Evolutionary conservation across 2,888 invertebrate species (phyloP).

Genomic region (Diarsia mendica): DNA sequence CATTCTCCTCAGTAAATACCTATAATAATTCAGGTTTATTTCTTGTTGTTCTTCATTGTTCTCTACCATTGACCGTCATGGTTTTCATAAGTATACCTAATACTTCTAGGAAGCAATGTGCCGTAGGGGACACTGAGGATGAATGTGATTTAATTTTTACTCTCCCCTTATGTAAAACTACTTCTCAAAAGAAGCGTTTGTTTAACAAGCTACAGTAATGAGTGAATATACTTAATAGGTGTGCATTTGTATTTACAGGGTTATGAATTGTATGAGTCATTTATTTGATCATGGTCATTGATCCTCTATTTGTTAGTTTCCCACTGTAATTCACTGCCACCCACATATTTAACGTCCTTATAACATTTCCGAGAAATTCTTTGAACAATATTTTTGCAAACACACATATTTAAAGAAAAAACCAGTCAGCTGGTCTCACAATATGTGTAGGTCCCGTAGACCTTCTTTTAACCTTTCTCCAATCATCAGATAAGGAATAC

Average conservation of each 20-base stretch:
- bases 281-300: background rate
- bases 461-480: background rate
- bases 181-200: background rate
- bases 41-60: background rate
- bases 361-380: background rate
- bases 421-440: background rate
- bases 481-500: constrained; percentile 78
- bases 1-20: background rate
- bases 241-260: background rate
- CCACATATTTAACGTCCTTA: background rate
- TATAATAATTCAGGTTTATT: background rate
- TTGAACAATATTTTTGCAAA: no score
- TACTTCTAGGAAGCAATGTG: background rate
- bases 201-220: background rate
- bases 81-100: no score
- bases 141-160: background rate
- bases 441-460: background rate
- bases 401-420: background rate
- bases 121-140: background rate
- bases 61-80: background rate
- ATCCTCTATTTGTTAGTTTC: background rate
- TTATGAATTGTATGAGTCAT: background rate
- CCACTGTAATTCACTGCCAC: background rate
- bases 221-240: background rate
- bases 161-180: no score